Conservation (phyloP, 2,797 vertebrate genomes). For the Enteromius viviparus region DNA sequence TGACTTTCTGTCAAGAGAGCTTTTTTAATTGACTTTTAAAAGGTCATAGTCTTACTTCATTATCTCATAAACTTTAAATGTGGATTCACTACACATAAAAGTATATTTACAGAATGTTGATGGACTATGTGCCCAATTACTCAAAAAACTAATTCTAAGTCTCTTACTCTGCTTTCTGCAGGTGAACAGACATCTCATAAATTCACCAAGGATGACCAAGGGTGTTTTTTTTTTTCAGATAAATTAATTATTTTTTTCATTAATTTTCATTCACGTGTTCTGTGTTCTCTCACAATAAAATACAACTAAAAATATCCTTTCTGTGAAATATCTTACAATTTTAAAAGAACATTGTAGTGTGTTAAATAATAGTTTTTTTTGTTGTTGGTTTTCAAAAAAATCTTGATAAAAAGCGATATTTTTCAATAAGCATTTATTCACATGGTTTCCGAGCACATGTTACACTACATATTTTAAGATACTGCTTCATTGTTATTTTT, state of each 20-base stretch:
- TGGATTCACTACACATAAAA: neutral
- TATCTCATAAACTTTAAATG: neutral
- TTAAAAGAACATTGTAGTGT: neutral
- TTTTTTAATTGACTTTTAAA: neutral
- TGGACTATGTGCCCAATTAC: neutral
- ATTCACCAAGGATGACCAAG: slow-evolving; percentile 19
- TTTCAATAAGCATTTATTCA: neutral
- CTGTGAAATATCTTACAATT: neutral
- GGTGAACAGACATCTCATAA: slow-evolving; percentile 27
- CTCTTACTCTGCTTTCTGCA: neutral
- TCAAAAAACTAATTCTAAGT: neutral
- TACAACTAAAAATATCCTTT: neutral
- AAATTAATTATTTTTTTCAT: no score
- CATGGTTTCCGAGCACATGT: neutral
- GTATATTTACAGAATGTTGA: slow-evolving; percentile 1
- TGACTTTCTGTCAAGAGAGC: neutral
- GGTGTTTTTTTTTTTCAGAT: neutral
- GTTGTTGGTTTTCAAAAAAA: neutral
- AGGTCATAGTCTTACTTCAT: slow-evolving; percentile 3
- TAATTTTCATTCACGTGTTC: neutral
- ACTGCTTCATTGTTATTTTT: neutral
- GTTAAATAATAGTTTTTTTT: neutral
- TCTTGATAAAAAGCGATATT: neutral
- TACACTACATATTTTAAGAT: neutral
- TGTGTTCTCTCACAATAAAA: slow-evolving; percentile 20